Conservation (phyloP, 1,140 invertebrate genomes). For the Oncopodura yosiiana region DNA sequence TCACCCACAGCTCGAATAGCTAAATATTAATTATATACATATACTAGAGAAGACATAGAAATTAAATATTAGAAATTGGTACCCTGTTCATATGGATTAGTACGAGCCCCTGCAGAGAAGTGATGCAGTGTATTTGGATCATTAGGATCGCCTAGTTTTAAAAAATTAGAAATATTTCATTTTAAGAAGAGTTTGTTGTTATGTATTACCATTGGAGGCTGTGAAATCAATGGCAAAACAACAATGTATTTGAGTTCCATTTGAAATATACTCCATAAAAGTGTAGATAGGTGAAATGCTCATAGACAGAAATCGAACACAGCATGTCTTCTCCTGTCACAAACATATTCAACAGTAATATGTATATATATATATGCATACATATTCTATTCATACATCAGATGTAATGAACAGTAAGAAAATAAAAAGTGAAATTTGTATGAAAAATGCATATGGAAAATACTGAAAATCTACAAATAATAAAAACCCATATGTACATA, state of each 20-base stretch:
- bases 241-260: slow-evolving; percentile 46
- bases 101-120: slow-evolving; percentile 27
- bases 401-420: background rate
- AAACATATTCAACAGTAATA: background rate
- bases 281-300: slow-evolving; percentile 20
- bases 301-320: background rate
- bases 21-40: no score
- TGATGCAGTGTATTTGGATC: slow-evolving; percentile 23
- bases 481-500: no score
- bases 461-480: no score
- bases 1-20: slow-evolving; percentile 50
- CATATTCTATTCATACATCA: background rate
- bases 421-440: background rate
- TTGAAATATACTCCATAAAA: slow-evolving; percentile 43
- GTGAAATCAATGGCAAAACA: slow-evolving; percentile 57
- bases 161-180: no score
- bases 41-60: no score
- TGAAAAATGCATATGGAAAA: no score
- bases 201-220: slow-evolving; percentile 50
- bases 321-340: background rate
- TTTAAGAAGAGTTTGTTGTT: slow-evolving; percentile 44
- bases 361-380: background rate
- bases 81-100: slow-evolving; percentile 51
- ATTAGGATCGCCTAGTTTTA: background rate
- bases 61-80: no score